phyloP scores from a whole-genome alignment of 1,140 invertebrate genomes.

The Drosophila aff. region DNA sequence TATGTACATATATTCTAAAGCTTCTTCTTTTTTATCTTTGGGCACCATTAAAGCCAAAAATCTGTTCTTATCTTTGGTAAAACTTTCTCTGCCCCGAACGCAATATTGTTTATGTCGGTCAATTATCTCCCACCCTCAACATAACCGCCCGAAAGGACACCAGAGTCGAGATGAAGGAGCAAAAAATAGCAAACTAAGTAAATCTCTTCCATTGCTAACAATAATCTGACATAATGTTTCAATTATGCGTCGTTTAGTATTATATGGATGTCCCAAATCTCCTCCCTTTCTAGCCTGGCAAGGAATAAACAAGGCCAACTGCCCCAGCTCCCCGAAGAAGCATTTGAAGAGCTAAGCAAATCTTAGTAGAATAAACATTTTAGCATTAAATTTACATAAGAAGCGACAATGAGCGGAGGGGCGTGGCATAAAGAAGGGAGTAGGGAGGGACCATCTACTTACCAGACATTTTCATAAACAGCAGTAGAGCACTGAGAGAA shows the following conservation, averaged over 20 bases:
- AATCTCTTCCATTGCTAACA: conserved; percentile 76
- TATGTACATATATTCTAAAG: conserved; percentile 20
- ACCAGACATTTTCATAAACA: conserved; percentile 77
- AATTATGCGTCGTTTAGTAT: conserved; percentile 82
- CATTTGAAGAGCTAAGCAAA: conserved; percentile 80
- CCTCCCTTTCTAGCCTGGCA: conserved; percentile 4
- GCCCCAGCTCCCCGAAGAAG: conserved; percentile 33
- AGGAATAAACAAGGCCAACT: conserved; percentile 35
- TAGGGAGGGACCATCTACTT: conserved; percentile 48
- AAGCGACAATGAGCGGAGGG: conserved; percentile 61
- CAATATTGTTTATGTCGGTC: conserved; percentile 64
- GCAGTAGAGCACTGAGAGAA: conserved; percentile 34
- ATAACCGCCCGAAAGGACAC: conserved; percentile 14
- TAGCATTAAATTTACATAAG: conserved; percentile 84
- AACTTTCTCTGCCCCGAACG: conserved; percentile 60
- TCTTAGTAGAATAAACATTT: conserved; percentile 82
- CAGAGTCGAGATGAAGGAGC: conserved; percentile 5
- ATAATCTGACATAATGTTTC: conserved; percentile 84
- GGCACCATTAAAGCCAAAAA: conserved; percentile 57
- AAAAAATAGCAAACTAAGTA: conserved; percentile 75
- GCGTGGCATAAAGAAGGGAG: neutral
- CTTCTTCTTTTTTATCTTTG: conserved; percentile 59
- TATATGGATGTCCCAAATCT: conserved; percentile 53
- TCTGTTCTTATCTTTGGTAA: conserved; percentile 67
- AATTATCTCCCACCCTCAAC: conserved; percentile 46